Conservation (phyloP, 2,113 vertebrate species). For the Syngnathoides biaculeatus region DNA sequence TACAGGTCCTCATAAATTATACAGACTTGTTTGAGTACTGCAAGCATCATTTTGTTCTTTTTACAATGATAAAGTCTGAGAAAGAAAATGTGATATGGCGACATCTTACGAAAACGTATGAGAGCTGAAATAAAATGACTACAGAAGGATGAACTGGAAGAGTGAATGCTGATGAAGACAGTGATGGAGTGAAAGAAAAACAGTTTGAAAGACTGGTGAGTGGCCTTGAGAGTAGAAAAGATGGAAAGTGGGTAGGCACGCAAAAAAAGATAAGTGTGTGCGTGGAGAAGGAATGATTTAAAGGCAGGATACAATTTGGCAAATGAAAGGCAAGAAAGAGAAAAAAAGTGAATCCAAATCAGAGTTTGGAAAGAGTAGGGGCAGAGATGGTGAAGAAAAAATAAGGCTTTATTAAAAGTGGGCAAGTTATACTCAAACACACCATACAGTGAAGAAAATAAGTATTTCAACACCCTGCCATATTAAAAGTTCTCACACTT, state of each 20-base stretch:
- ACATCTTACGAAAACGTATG: not conserved
- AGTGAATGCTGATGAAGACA: slow-evolving; percentile 47
- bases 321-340: slow-evolving; percentile 21
- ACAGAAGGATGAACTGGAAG: slow-evolving; percentile 31
- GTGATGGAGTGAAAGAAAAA: slow-evolving; percentile 53
- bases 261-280: slow-evolving; percentile 25
- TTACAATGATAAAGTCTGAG: not conserved
- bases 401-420: slow-evolving; percentile 1
- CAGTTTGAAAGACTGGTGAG: slow-evolving; percentile 42
- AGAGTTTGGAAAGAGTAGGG: not conserved
- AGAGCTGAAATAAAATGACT: slow-evolving; percentile 8
- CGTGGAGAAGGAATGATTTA: slow-evolving; percentile 13
- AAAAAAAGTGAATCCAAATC: not conserved
- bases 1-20: not conserved
- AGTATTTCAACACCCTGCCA: too few relatives aligned
- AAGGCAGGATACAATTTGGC: slow-evolving; percentile 20
- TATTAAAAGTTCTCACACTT: too few relatives aligned
- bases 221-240: slow-evolving; percentile 37
- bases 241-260: slow-evolving; percentile 31
- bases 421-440: slow-evolving; percentile 2
- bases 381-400: not conserved
- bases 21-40: not conserved
- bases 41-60: not conserved
- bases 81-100: not conserved
- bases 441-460: too few relatives aligned